Evolutionary conservation across 2,797 vertebrate genomes (phyloP), one percentile per base, ranked within the genome.

Genomic region (Etheostoma nigrum): DNA sequence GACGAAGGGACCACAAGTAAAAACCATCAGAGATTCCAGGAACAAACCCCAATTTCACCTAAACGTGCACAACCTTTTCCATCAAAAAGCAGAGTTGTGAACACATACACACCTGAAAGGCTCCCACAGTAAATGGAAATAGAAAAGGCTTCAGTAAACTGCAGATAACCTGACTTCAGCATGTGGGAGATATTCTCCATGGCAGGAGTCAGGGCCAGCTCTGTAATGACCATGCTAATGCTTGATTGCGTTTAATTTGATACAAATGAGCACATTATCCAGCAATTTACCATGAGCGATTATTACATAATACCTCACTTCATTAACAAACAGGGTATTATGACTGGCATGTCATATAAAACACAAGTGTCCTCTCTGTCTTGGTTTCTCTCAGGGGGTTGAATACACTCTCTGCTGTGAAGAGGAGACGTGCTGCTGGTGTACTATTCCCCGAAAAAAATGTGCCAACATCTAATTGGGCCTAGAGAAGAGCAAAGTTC

Each of bases 401-500:
- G 2, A n/a, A 70, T 75, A 57, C 63, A 15, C 15, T 53, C 42
- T 68, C 66, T 18, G 21, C 48, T 53, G 64, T 47, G 48, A 12
- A 69, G 53, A 73, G 70, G 69, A 81, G 73, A 81, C 67, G 68
- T 59, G 67, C 67, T 74, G 68, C 72, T 53, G 60, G 57, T 82
- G 80, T 74, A 74, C 23, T 52, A 81, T 79, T 84, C 82, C 77
- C 78, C 27, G 5, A 86, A 82, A 40, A 78, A 65, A 76, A 75
- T 76, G 83, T 73, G 70, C 79, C 85, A 88, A 61, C 52, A 64
- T 84, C 85, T 94, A 92, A 94, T 89, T 92, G 92, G 81, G 55
- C 67, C 88, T 86, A 77, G 85, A 92, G 82, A 83, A 86, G 58
- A 77, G 40, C 45, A 74, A 70, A 61, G 54, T 82, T 92, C 80